Base-by-base conservation (phyloP, 2,113 vertebrate species). In the Gymnogyps californianus region DNA sequence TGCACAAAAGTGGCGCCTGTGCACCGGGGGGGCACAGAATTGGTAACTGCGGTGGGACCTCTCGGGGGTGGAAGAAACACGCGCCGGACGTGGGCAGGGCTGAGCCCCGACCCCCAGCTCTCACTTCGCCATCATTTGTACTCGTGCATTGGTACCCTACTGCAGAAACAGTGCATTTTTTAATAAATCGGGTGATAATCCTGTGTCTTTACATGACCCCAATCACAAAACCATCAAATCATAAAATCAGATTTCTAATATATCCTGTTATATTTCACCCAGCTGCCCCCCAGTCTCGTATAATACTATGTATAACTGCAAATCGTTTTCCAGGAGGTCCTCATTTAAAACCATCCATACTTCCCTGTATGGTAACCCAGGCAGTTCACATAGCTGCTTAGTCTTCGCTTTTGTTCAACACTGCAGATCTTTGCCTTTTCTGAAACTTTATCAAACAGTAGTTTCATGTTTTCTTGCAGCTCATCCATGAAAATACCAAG, bases 81-180 rank as follows among this genome's bases (percentile, higher is more conserved):
- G 7, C 3, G 18, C 34, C 7, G 47, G 57, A 7, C 6, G 16
- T 10, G 31, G 24, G 36, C 18, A 16, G 14, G 13, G 24, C 19
- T 11, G 47, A 49, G 61, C 31, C 38, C n/a, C 4, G 17, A 7
- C 10, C 49, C 10, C 25, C 7, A 11, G 25, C 21, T 38, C 44
- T 46, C 6, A 1, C 29, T 29, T 13, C 2, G 2, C 13, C 6
- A 0, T 10, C 7, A 2, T 21, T 34, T 6, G 21, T 25, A 14
- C 10, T 42, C 6, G 1, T 24, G 15, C 29, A 0, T 5, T 26
- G 15, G 38, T 10, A 10, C 25, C 32, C 44, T 9, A 0, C 40
- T 38, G 77, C 71, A 38, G 38, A 31, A 83, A 19, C 16, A 7
- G 28, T 1, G 10, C 6, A 0, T 2, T 21, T 24, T 34, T 42